These are phyloP conservation scores for Dinoponera quadriceps DNA, from an alignment of 1,140 invertebrate genomes.

Conservation along the genomic window DNA sequence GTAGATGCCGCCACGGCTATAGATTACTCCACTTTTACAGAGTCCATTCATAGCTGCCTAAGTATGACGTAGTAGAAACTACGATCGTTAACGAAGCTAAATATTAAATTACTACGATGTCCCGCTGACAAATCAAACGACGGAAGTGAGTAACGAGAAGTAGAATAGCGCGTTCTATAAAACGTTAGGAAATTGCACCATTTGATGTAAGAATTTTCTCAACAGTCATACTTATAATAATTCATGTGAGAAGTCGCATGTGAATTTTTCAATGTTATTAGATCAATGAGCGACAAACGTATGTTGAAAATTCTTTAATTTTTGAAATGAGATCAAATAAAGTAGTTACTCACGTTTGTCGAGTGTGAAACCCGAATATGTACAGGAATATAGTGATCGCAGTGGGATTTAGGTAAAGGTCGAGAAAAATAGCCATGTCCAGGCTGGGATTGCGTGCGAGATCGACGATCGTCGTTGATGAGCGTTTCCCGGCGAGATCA, in stretches of 20 bases:
- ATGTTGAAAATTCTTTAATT: not conserved
- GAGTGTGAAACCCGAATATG: not conserved
- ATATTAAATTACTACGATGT: not conserved
- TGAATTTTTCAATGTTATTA: not conserved
- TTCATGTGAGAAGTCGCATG: not conserved
- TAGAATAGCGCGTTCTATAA: not conserved
- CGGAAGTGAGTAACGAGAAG: not conserved
- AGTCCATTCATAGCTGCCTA: not conserved
- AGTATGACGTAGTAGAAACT: not conserved
- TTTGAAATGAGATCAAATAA: not conserved
- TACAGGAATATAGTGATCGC: not conserved
- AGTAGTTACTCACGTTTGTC: not conserved
- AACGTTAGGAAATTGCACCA: not conserved
- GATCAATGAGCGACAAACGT: too few relatives aligned
- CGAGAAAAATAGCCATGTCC: not conserved
- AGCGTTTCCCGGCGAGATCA: slow-evolving; percentile 33
- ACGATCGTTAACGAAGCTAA: not conserved
- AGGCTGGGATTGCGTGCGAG: slow-evolving; percentile 40
- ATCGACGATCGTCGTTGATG: slow-evolving; percentile 46
- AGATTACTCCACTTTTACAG: not conserved
- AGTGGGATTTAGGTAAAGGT: slow-evolving; percentile 63
- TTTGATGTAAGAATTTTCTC: not conserved
- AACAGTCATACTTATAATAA: not conserved
- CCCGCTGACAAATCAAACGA: not conserved
- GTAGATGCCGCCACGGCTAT: slow-evolving; percentile 54